Conservation (phyloP, 2,797 vertebrate species). For the Lepilemur septentrionalis region DNA sequence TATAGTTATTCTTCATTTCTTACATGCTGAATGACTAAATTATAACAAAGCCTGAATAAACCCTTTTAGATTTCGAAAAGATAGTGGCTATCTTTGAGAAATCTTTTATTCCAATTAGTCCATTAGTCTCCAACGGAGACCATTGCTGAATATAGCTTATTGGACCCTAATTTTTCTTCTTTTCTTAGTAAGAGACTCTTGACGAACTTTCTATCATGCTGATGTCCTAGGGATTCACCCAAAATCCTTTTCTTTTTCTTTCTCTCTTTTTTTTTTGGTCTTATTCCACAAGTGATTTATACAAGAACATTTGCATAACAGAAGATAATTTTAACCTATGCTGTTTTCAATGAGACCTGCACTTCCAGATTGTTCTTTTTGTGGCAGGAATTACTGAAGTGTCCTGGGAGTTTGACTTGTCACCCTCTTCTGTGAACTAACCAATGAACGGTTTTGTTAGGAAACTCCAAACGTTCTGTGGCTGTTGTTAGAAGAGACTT, state of each 20-base stretch:
- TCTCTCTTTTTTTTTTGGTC: neutral
- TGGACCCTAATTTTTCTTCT: constrained; percentile 73
- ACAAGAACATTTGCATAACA: constrained; percentile 56
- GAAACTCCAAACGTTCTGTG: neutral
- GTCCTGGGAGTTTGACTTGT: constrained; percentile 23
- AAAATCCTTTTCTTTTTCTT: constrained; percentile 52
- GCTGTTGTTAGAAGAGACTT: neutral
- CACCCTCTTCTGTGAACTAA: neutral
- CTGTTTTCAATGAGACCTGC: neutral
- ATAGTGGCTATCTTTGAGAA: constrained; percentile 83
- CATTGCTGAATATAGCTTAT: constrained; percentile 74
- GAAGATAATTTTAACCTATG: constrained; percentile 21
- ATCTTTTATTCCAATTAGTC: constrained; percentile 83
- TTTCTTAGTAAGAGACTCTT: constrained; percentile 80
- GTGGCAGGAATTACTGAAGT: neutral
- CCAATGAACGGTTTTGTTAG: neutral
- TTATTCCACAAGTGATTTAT: constrained; percentile 62
- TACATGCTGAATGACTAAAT: constrained; percentile 82
- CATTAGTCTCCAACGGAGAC: constrained; percentile 84
- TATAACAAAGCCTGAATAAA: constrained; percentile 82
- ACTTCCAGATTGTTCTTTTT: neutral
- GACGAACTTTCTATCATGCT: constrained; percentile 75
- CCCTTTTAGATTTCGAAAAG: constrained; percentile 82
- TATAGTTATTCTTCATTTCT: constrained; percentile 82
- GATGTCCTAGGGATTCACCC: constrained; percentile 46